phyloP scores from a whole-genome alignment of 2,797 vertebrate genomes.

The Sparidentex hasta region DNA sequence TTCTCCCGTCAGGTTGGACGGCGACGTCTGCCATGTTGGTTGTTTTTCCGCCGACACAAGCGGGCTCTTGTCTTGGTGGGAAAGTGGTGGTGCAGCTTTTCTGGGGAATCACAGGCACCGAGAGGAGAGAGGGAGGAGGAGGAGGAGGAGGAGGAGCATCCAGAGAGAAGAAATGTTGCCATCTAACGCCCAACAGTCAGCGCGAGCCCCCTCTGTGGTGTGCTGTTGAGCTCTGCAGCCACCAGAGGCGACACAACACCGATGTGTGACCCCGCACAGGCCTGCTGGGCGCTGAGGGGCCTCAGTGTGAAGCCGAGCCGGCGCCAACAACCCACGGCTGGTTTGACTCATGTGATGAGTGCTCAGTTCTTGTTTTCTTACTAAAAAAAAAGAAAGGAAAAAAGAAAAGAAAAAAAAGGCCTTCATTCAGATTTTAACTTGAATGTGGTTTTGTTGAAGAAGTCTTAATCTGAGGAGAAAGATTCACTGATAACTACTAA shows the following conservation, averaged over 20 bases:
- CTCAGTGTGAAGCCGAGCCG: background rate
- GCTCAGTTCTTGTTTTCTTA: too few species aligned
- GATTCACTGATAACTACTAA: too few species aligned
- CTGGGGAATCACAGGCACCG: background rate
- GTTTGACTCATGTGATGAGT: background rate
- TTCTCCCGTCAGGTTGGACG: conserved; percentile 42
- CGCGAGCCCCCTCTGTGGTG: background rate
- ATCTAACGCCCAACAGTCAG: background rate
- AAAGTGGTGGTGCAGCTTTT: conserved; percentile 24
- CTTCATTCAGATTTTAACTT: too few species aligned
- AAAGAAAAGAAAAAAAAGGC: too few species aligned
- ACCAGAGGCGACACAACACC: conserved; percentile 54
- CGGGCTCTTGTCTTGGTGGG: background rate
- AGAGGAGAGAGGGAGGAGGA: conserved; percentile 58
- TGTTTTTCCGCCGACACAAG: conserved; percentile 34
- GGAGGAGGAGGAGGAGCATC: conserved; percentile 75
- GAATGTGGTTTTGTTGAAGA: too few species aligned
- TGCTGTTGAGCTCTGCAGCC: conserved; percentile 6
- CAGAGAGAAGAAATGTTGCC: conserved; percentile 31
- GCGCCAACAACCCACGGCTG: background rate
- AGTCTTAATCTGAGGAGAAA: too few species aligned
- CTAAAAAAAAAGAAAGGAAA: too few species aligned
- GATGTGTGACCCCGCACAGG: background rate
- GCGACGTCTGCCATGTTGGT: conserved; percentile 76
- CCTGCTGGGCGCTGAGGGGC: background rate